These are phyloP conservation scores for Amazonetta brasiliensis DNA, from an alignment of 2,797 vertebrate genomes.

Conservation along the genomic window DNA sequence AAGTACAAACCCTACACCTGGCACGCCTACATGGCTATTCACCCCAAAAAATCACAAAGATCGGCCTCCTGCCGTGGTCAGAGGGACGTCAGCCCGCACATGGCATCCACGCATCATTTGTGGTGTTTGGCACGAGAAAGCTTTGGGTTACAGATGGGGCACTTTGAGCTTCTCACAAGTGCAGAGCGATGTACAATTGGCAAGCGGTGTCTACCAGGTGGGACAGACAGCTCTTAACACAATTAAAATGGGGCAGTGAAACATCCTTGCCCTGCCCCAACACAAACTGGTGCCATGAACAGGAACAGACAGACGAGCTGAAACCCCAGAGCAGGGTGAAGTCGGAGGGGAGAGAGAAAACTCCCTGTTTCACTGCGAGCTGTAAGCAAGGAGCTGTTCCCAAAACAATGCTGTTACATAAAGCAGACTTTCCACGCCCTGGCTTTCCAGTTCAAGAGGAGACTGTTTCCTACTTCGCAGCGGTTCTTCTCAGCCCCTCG, in stretches of 20 bases:
- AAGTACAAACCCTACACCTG: constrained; percentile 25
- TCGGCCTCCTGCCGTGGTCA: neutral
- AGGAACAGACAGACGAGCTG: neutral
- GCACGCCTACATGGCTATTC: neutral
- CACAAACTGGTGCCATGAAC: neutral
- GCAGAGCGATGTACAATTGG: neutral
- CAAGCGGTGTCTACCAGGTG: neutral
- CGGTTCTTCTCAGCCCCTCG: neutral
- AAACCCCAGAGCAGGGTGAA: neutral
- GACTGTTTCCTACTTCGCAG: neutral
- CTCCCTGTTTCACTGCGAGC: neutral
- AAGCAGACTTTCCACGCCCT: neutral
- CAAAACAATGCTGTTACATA: neutral
- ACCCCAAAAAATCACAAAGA: neutral
- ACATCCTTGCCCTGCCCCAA: neutral
- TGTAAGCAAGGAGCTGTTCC: neutral
- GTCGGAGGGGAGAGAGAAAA: neutral
- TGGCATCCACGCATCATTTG: neutral
- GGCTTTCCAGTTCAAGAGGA: neutral
- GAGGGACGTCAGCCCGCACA: neutral
- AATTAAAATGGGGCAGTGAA: neutral
- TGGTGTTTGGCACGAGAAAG: neutral
- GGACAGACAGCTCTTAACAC: neutral
- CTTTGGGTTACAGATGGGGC: neutral
- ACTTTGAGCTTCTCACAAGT: neutral